These are phyloP conservation scores for Dorcus hopei DNA, from an alignment of 2,888 invertebrate genomes.

Conservation along the genomic window DNA sequence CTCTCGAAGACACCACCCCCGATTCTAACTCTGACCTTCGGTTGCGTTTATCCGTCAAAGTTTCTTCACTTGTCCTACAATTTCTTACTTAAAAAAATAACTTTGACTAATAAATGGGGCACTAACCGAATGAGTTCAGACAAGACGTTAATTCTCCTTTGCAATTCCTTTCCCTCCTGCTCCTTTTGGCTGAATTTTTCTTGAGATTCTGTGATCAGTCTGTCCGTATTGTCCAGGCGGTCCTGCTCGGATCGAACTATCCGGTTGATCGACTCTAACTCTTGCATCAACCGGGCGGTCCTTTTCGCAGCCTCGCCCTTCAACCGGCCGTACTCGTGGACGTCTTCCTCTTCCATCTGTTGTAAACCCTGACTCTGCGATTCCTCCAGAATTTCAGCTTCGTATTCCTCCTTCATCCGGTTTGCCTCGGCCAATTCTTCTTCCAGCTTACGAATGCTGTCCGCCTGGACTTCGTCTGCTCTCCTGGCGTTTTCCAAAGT, in stretches of 20 bases:
- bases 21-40: constrained; percentile 79
- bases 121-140: constrained; percentile 79
- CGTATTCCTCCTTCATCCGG: constrained; percentile 73
- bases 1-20: constrained; percentile 88
- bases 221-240: constrained; percentile 84
- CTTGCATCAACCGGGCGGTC: constrained; percentile 89
- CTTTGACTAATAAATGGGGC: not conserved
- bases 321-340: constrained; percentile 88
- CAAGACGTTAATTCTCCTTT: constrained; percentile 89
- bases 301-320: constrained; percentile 95
- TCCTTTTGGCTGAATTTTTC: constrained; percentile 88
- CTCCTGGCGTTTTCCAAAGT: constrained; percentile 86
- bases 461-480: constrained; percentile 87
- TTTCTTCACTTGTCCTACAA: constrained; percentile 75
- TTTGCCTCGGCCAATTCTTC: constrained; percentile 79
- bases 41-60: constrained; percentile 83
- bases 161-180: constrained; percentile 90
- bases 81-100: too few relatives aligned
- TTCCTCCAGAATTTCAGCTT: constrained; percentile 76
- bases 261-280: constrained; percentile 92
- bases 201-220: constrained; percentile 85
- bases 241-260: constrained; percentile 98
- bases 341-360: constrained; percentile 87
- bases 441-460: constrained; percentile 82
- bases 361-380: constrained; percentile 81